A percentile compares a stretch with the other conserved stretches of the same genome.
These are phyloP conservation scores for Perizoma flavofasciatum DNA, from an alignment of 2,888 invertebrate species.

Conservation along the genomic window DNA sequence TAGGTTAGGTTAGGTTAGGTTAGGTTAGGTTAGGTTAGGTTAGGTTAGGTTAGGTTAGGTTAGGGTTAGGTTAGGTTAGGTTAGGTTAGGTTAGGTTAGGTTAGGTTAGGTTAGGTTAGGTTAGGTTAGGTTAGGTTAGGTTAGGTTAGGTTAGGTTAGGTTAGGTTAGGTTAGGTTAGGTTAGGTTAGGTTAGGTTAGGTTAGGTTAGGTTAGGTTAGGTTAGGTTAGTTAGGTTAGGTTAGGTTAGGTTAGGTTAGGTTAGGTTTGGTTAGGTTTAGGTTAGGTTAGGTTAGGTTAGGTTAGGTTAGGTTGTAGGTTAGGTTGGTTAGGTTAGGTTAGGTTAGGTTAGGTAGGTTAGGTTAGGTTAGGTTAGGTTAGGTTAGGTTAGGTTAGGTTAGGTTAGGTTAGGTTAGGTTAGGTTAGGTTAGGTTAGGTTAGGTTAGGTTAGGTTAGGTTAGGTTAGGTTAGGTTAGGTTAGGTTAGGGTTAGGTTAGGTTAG, in stretches of 20 bases:
- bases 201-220: constrained; percentile 1
- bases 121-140: constrained; percentile 1
- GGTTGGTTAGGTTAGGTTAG: constrained; percentile 1
- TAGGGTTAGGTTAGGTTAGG: constrained; percentile 1
- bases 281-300: constrained; percentile 1
- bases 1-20: constrained; percentile 1
- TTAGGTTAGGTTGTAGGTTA: constrained; percentile 1
- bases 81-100: constrained; percentile 1
- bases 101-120: constrained; percentile 1
- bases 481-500: constrained; percentile 1
- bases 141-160: constrained; percentile 1
- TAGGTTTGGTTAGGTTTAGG: constrained; percentile 1
- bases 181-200: constrained; percentile 1
- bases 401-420: constrained; percentile 1
- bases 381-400: constrained; percentile 1
- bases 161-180: constrained; percentile 1
- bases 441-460: constrained; percentile 1
- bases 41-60: constrained; percentile 1
- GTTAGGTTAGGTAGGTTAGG: constrained; percentile 1
- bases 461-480: constrained; percentile 1
- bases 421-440: constrained; percentile 1
- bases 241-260: constrained; percentile 1
- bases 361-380: constrained; percentile 1
- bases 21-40: constrained; percentile 1
- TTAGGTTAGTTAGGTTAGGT: constrained; percentile 1